phyloP scores from a whole-genome alignment of 2,113 vertebrate species.

The Bufo gargarizans region DNA sequence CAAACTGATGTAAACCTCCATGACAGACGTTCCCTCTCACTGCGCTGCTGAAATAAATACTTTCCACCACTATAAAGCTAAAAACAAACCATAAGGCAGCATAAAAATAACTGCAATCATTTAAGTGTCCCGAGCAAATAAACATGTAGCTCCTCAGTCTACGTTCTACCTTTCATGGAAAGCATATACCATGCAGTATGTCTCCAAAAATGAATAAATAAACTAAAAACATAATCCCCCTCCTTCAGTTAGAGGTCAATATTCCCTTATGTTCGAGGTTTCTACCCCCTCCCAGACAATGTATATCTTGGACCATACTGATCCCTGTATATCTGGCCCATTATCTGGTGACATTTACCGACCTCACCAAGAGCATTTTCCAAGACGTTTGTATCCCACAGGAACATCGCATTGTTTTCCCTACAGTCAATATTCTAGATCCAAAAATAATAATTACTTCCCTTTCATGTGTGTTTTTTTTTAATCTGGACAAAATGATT shows the following conservation, averaged over 20 bases:
- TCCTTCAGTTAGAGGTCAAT: neutral
- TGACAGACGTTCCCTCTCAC: neutral
- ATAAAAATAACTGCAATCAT: neutral
- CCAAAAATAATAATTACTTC: slow-evolving; percentile 51
- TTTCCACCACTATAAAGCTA: neutral
- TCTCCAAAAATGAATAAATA: neutral
- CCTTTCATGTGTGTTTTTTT: slow-evolving; percentile 22
- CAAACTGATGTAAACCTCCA: neutral
- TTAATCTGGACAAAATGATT: slow-evolving; percentile 36
- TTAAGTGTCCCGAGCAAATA: neutral
- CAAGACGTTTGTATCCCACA: slow-evolving; percentile 7
- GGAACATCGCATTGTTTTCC: slow-evolving; percentile 16
- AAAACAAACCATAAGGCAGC: neutral
- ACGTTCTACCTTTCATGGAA: neutral
- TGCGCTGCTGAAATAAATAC: slow-evolving; percentile 1
- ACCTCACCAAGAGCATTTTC: neutral
- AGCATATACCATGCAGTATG: neutral
- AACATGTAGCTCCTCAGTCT: neutral
- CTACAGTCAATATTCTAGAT: slow-evolving; percentile 35
- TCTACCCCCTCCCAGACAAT: neutral
- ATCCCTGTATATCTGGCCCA: slow-evolving; percentile 1
- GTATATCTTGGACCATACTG: neutral
- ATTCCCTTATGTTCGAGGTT: neutral
- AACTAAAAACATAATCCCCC: neutral
- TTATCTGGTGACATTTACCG: slow-evolving; percentile 42